Base-by-base conservation (phyloP, 2,888 invertebrate species). In the Habrosyne pyritoides region DNA sequence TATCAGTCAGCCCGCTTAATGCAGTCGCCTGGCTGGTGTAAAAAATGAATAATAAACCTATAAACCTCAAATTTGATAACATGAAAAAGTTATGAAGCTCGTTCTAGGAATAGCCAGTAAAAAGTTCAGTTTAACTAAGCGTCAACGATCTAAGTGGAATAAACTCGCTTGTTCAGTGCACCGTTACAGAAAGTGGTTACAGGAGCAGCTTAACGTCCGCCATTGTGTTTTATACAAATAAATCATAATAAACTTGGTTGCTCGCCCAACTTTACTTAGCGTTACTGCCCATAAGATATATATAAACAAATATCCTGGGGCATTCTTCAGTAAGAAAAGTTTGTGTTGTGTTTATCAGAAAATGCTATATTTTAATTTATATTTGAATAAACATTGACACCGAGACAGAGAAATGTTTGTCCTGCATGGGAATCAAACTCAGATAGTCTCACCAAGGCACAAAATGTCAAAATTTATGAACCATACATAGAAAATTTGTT, bases 121-220 rank as follows among this genome's bases (percentile, higher is more conserved):
- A 30, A 50, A 50, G 30, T 21, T 30, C 21, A 50, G 28, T 21
- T 18, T 49, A 30, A 14, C 50, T 28, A 50, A 50, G 14, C 28
- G 50, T 28, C 14, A 28, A 28, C 28, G 18, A 14, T 28, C 26
- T 18, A 12, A 50, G 30, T 30, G 50, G 50, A 50, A 28, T 28
- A 50, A 50, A 50, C 50, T 49, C 14, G 30, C 50, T 18, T 21
- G 21, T 50, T 50, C 28, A 18, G 28, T 50, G 30, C 50, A 30
- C 30, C 50, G 28, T 50, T 50, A 50, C 42, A 42, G 42, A 42
- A 42, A 42, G 42, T 42, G 8, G 42, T 42, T 42, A 42, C 50
- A 50, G 30, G 50, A 50, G 50, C 12, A 50, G 50, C 28, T 10
- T 26, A 28, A 28, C 49, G 7, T 10, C 26, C n/a, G 47, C 21